phyloP scores from a whole-genome alignment of 2,888 invertebrate species.

The Dynastes grantii region DNA sequence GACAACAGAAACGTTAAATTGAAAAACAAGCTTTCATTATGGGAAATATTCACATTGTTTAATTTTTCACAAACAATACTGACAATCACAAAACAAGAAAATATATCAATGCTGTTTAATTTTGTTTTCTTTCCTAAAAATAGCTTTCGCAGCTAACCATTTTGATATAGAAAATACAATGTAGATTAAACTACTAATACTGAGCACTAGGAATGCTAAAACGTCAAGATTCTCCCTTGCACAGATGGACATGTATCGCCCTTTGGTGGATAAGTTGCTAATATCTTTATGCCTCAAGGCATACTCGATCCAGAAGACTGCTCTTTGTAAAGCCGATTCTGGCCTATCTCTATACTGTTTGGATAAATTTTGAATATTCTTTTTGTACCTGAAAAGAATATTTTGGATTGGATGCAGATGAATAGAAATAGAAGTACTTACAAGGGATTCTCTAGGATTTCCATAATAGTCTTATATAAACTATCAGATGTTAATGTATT shows the following conservation, averaged over 20 bases:
- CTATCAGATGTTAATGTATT: slow-evolving; percentile 55
- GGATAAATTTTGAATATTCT: slow-evolving; percentile 55
- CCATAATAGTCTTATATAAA: slow-evolving; percentile 55
- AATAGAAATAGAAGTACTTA: slow-evolving; percentile 48
- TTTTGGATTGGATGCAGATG: not conserved
- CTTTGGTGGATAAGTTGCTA: slow-evolving; percentile 52
- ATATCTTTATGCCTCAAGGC: slow-evolving; percentile 54
- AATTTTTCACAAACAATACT: too few species aligned
- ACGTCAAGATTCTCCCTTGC: slow-evolving; percentile 53
- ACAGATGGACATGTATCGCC: slow-evolving; percentile 52
- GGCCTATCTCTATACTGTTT: slow-evolving; percentile 55
- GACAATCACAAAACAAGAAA: too few species aligned
- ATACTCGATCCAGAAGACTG: slow-evolving; percentile 58
- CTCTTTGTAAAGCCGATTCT: slow-evolving; percentile 55
- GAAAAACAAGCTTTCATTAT: too few species aligned
- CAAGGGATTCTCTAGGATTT: slow-evolving; percentile 59
- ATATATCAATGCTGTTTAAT: not conserved
- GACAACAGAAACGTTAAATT: too few species aligned
- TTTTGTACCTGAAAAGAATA: slow-evolving; percentile 55
- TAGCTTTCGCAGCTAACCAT: not conserved
- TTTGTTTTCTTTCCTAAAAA: not conserved
- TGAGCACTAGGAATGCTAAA: slow-evolving; percentile 32
- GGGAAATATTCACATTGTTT: too few species aligned
- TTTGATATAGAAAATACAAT: not conserved
- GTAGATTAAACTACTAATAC: not conserved